Evolutionary conservation across 2,113 vertebrate species (phyloP).

Genomic region (Phalacrocorax pelagicus): DNA sequence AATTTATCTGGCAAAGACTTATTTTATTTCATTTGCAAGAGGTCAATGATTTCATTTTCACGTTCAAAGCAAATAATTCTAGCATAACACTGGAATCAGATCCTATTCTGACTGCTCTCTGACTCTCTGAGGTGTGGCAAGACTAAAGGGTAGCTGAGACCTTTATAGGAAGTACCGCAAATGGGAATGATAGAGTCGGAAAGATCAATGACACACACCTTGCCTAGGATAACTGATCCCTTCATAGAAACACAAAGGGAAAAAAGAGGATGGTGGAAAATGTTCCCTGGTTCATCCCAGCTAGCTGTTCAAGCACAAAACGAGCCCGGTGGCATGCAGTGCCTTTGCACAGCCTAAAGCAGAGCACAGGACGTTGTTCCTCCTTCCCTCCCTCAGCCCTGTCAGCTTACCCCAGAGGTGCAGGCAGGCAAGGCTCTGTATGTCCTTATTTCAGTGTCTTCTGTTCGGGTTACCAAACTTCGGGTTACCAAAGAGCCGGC

Average conservation of each 20-base stretch:
- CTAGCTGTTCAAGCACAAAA: not conserved
- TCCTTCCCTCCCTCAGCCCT: not conserved
- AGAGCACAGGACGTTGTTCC: not conserved
- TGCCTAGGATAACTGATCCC: not conserved
- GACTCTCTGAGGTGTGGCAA: not conserved
- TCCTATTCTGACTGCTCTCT: not conserved
- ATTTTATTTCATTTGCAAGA: not conserved
- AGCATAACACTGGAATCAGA: not conserved
- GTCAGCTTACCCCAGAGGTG: not conserved
- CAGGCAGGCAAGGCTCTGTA: not conserved
- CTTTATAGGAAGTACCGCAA: not conserved
- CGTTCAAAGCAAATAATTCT: conserved; percentile 14
- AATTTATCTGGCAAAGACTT: not conserved
- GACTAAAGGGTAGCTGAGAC: conserved; percentile 5
- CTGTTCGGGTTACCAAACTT: not conserved
- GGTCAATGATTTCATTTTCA: not conserved
- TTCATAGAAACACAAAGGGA: not conserved
- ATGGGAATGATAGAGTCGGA: not conserved
- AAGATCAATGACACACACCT: not conserved
- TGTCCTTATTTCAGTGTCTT: not conserved
- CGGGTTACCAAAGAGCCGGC: not conserved
- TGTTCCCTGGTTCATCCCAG: not conserved
- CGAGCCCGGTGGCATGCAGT: not conserved
- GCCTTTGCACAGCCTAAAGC: not conserved
- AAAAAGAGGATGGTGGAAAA: not conserved